Conservation (phyloP, 53 echinoderm and acorn worm genomes). For the Stichopus horrens region DNA sequence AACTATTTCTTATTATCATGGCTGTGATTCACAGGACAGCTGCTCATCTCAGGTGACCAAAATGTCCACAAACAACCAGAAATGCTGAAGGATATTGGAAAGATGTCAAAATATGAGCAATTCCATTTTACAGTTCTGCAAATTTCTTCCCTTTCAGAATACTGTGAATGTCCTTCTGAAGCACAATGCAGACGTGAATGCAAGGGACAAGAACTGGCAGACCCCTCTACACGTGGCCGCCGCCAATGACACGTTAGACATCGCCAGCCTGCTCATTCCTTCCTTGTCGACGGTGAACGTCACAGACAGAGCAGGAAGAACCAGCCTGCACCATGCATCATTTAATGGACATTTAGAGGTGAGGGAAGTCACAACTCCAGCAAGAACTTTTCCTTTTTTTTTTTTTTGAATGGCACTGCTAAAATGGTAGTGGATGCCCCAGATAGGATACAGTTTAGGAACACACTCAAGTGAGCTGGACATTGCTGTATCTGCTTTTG, state of each 20-base stretch:
- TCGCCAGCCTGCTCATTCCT: constrained; percentile 85
- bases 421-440: no score
- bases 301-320: constrained; percentile 87
- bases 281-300: constrained; percentile 86
- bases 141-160: constrained; percentile 51
- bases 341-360: constrained; percentile 98
- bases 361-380: no score
- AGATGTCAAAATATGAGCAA: neutral
- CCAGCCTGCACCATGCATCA: constrained; percentile 95
- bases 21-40: no score
- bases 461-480: no score
- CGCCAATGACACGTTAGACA: constrained; percentile 89
- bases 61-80: no score
- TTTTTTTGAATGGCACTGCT: no score
- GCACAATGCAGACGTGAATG: constrained; percentile 96
- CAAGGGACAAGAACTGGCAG: constrained; percentile 99
- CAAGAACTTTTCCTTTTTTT: no score
- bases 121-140: neutral
- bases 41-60: no score
- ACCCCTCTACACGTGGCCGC: constrained; percentile 96
- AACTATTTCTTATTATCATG: no score
- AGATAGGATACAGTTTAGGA: no score
- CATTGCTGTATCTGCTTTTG: no score
- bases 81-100: no score
- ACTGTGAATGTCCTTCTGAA: constrained; percentile 87